Percentiles rank a stretch among this genome's conserved stretches.
phyloP scores from a whole-genome alignment of 2,888 invertebrate species.

The Agonopterix heracliana region DNA sequence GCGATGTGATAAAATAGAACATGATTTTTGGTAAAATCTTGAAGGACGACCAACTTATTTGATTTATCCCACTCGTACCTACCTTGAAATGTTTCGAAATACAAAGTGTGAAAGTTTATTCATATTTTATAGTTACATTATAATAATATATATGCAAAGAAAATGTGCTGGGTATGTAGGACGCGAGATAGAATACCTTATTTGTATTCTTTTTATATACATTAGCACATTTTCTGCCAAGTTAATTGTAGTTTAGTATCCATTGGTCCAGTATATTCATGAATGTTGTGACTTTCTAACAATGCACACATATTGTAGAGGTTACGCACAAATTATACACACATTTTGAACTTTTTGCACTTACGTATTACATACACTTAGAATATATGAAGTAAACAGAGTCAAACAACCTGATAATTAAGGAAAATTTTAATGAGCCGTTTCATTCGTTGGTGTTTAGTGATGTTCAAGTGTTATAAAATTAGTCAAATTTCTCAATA shows the following conservation, averaged over 20 bases:
- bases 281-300: conserved; percentile 10
- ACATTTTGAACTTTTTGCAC: conserved; percentile 3
- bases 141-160: conserved; percentile 10
- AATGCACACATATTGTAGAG: conserved; percentile 4
- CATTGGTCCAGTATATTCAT: conserved; percentile 9
- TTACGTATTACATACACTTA: not conserved
- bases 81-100: conserved; percentile 2
- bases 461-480: conserved; percentile 1
- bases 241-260: conserved; percentile 6
- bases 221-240: conserved; percentile 40
- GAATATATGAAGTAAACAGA: conserved; percentile 33
- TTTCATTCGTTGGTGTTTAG: conserved; percentile 15
- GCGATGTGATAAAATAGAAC: conserved; percentile 25
- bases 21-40: conserved; percentile 4
- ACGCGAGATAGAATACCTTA: conserved; percentile 60
- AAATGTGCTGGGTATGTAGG: conserved; percentile 51
- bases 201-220: conserved; percentile 50
- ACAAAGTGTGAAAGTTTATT: conserved; percentile 5
- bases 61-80: conserved; percentile 3
- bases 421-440: conserved; percentile 24
- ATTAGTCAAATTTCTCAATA: not conserved
- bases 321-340: conserved; percentile 10
- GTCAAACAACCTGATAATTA: conserved; percentile 61
- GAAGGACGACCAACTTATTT: conserved; percentile 5
- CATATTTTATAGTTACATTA: not conserved